Conservation (phyloP, 2,113 vertebrate genomes). For the Ellobius talpinus region DNA sequence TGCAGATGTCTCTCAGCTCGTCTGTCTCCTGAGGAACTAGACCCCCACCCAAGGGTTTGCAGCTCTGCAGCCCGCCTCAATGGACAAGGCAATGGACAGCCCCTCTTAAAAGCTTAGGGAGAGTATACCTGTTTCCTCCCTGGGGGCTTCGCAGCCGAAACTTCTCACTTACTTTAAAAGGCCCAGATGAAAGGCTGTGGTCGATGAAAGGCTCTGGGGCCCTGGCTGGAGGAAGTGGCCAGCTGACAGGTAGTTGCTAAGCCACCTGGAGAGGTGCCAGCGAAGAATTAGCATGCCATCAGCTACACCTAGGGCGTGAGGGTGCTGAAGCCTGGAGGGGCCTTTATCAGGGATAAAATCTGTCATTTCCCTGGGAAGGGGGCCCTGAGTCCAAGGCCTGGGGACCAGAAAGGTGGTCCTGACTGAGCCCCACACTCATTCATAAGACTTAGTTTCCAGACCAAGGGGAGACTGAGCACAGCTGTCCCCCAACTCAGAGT, state of each 20-base stretch:
- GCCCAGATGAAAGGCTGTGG: conserved; percentile 71
- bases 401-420: background rate
- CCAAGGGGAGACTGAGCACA: background rate
- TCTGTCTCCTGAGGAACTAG: background rate
- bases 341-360: conserved; percentile 17
- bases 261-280: conserved; percentile 32
- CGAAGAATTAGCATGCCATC: conserved; percentile 59
- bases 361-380: conserved; percentile 40
- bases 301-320: conserved; percentile 46
- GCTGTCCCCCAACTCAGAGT: background rate
- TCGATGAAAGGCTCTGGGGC: conserved; percentile 69
- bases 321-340: background rate
- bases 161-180: conserved; percentile 59
- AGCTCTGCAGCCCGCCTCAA: background rate
- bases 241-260: conserved; percentile 77
- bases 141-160: conserved; percentile 33
- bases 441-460: background rate
- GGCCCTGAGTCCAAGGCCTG: background rate
- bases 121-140: background rate
- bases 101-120: background rate
- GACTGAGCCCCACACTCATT: background rate
- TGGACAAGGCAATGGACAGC: background rate
- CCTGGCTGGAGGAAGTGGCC: conserved; percentile 62
- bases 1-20: background rate
- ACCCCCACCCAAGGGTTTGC: background rate